Conservation (phyloP, 2,888 invertebrate genomes). For the Drepana falcataria region DNA sequence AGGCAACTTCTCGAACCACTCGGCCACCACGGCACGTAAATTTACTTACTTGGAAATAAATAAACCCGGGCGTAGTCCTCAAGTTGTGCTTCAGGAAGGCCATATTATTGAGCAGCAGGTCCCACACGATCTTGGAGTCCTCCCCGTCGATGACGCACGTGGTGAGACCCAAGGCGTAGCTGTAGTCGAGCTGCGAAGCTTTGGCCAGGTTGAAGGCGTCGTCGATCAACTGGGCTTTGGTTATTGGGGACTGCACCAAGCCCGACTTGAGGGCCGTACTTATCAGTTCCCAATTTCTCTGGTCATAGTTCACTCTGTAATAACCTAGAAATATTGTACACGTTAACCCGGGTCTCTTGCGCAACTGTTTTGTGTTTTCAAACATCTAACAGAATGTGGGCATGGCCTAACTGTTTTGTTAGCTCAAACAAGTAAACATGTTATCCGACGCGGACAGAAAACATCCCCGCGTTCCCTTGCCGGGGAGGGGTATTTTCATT, state of each 20-base stretch:
- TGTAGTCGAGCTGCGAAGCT: conserved; percentile 76
- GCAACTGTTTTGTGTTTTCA: no score
- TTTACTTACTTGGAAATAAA: conserved; percentile 61
- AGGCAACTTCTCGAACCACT: no score
- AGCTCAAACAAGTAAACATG: no score
- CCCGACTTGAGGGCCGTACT: conserved; percentile 70
- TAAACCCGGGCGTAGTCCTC: conserved; percentile 68
- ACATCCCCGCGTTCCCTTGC: no score
- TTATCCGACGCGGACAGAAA: no score
- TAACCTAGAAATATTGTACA: conserved; percentile 74
- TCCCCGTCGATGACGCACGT: conserved; percentile 80
- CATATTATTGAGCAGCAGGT: conserved; percentile 77
- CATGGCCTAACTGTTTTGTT: no score
- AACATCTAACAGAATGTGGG: no score
- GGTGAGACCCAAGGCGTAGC: conserved; percentile 80
- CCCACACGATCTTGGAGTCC: conserved; percentile 83
- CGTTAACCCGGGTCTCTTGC: no score
- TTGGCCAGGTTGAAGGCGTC: conserved; percentile 84
- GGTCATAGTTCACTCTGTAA: conserved; percentile 81
- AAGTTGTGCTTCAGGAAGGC: conserved; percentile 70
- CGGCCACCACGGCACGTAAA: not conserved
- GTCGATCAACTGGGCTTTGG: conserved; percentile 85
- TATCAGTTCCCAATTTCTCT: conserved; percentile 76
- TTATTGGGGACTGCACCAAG: conserved; percentile 74
- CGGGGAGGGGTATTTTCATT: no score